Percentiles rank a stretch among this genome's conserved stretches.
Evolutionary conservation across 2,888 invertebrate genomes (phyloP).

Genomic region (Thecocarcelia acutangulata): DNA sequence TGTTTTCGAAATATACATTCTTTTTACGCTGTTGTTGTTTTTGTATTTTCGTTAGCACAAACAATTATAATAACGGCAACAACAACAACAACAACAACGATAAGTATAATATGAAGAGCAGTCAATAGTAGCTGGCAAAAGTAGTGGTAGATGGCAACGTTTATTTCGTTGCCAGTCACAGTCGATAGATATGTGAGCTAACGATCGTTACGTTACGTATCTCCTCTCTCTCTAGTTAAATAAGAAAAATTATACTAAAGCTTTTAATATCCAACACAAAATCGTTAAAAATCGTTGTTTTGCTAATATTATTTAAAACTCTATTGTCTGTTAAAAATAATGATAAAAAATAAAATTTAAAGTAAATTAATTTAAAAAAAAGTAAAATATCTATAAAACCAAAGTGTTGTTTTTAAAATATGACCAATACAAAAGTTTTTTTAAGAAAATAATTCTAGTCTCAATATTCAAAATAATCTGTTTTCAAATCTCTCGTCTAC

Average conservation of each 20-base stretch:
- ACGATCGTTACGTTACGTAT: conserved; percentile 71
- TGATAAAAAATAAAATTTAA: conserved; percentile 11
- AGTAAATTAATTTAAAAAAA: background rate
- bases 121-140: conserved; percentile 61
- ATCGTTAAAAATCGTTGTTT: conserved; percentile 45
- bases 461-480: conserved; percentile 59
- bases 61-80: conserved; percentile 42
- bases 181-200: conserved; percentile 72
- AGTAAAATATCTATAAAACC: background rate
- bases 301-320: conserved; percentile 14
- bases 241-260: background rate
- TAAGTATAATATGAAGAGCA: conserved; percentile 63
- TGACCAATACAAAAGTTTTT: background rate
- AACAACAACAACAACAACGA: conserved; percentile 25
- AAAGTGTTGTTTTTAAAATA: background rate
- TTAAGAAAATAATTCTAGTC: conserved; percentile 51
- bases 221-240: conserved; percentile 62
- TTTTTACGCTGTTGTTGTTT: conserved; percentile 39
- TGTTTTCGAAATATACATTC: conserved; percentile 58
- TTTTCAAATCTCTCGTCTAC: conserved; percentile 42
- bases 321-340: conserved; percentile 25
- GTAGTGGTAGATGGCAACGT: conserved; percentile 69
- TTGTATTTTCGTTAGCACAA: conserved; percentile 58
- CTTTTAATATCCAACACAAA: conserved; percentile 6
- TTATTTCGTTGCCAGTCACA: conserved; percentile 70